Evolutionary conservation across 2,797 vertebrate genomes (phyloP).

Genomic region (Periparus ater): DNA sequence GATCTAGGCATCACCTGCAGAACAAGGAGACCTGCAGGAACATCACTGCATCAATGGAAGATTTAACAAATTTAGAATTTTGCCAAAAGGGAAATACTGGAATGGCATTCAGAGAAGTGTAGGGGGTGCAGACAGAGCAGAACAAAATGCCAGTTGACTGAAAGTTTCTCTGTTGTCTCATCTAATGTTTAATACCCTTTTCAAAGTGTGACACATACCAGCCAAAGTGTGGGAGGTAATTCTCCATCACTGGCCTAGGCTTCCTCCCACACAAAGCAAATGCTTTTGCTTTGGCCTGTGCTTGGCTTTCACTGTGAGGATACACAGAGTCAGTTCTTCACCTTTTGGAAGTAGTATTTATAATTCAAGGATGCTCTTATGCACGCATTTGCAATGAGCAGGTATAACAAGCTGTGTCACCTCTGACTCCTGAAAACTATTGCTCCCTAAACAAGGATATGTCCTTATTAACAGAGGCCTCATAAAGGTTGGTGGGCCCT

Average conservation of each 20-base stretch:
- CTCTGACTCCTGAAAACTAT: background rate
- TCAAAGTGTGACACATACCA: slow-evolving; percentile 57
- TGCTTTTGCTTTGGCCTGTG: background rate
- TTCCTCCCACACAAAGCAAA: slow-evolving; percentile 44
- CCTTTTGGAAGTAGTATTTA: background rate
- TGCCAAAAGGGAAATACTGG: background rate
- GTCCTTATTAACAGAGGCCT: background rate
- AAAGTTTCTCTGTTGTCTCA: slow-evolving; percentile 52
- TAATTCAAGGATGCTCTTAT: background rate
- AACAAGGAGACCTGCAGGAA: background rate
- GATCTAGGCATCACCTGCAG: background rate
- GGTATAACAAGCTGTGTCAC: background rate
- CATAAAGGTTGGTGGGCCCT: background rate
- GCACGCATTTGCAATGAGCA: background rate
- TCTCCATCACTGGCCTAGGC: slow-evolving; percentile 13
- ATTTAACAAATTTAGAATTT: background rate
- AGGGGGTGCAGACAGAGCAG: slow-evolving; percentile 17
- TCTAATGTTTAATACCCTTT: slow-evolving; percentile 62
- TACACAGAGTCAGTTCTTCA: background rate
- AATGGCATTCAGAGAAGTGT: background rate
- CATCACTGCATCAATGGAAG: background rate
- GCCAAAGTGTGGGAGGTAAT: slow-evolving; percentile 56
- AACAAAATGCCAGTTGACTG: slow-evolving; percentile 43
- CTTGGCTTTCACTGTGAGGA: background rate
- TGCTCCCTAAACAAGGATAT: background rate